A percentile compares a stretch with the other conserved stretches of the same genome.
Conservation (phyloP, 2,113 vertebrate species). For the Bufo bufo region DNA sequence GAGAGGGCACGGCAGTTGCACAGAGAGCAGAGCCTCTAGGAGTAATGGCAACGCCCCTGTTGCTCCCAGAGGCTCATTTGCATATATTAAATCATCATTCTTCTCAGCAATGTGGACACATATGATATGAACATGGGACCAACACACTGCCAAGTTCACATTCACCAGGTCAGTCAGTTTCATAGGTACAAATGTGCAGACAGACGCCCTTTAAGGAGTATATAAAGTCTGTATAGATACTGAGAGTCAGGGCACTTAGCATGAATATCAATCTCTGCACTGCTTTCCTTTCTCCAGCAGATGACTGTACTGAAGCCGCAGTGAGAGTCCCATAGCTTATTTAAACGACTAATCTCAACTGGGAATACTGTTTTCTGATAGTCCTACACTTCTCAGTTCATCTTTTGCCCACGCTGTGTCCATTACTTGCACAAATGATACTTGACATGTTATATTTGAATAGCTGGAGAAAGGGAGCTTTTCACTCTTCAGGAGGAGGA, state of each 20-base stretch:
- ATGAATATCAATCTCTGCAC: background rate
- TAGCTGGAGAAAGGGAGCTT: background rate
- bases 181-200: no score
- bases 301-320: background rate
- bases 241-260: background rate
- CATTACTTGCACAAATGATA: slow-evolving; percentile 40
- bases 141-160: no score
- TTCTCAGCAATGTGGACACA: no score
- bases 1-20: no score
- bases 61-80: no score
- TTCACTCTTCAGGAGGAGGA: background rate
- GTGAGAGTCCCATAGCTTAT: background rate
- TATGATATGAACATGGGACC: no score
- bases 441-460: background rate
- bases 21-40: no score
- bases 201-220: no score
- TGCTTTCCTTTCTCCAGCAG: background rate
- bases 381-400: background rate
- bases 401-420: background rate
- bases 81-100: no score
- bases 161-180: no score
- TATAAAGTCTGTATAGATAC: background rate
- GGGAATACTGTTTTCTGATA: background rate
- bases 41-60: no score
- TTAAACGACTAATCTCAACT: background rate